Evolutionary conservation across 2,888 invertebrate genomes (phyloP).

Genomic region (Nasonovia ribisnigri): DNA sequence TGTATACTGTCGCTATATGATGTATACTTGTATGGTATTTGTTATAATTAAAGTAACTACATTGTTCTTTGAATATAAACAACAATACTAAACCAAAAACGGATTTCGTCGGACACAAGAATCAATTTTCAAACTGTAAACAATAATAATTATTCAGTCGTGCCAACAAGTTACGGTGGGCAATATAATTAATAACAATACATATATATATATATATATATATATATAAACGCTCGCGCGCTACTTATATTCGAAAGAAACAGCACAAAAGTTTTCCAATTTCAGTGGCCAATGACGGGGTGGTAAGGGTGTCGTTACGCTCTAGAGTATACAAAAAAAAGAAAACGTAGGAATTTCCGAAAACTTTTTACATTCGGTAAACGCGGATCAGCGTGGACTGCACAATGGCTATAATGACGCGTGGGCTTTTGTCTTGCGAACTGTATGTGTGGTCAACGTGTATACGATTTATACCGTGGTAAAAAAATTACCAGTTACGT

Average conservation of each 20-base stretch:
- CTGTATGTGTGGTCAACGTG: neutral
- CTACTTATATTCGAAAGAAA: neutral
- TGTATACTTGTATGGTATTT: neutral
- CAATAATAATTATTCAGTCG: neutral
- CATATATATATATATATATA: neutral
- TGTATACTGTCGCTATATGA: neutral
- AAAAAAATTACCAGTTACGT: too few relatives aligned
- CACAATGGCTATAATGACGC: neutral
- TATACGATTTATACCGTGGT: neutral
- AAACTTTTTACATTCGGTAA: neutral
- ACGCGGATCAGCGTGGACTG: neutral
- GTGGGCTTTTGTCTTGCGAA: neutral
- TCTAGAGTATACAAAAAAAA: neutral
- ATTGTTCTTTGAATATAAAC: neutral
- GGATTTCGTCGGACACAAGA: neutral
- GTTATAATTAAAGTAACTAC: neutral
- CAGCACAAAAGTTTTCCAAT: neutral
- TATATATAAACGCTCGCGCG: neutral
- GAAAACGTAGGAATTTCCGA: neutral
- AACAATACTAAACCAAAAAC: neutral
- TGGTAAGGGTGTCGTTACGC: neutral
- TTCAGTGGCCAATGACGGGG: neutral
- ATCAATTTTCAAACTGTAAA: neutral
- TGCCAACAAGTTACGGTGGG: neutral
- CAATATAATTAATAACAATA: neutral